Conservation (phyloP, 2,113 vertebrate species). For the Pangasianodon gigas region DNA sequence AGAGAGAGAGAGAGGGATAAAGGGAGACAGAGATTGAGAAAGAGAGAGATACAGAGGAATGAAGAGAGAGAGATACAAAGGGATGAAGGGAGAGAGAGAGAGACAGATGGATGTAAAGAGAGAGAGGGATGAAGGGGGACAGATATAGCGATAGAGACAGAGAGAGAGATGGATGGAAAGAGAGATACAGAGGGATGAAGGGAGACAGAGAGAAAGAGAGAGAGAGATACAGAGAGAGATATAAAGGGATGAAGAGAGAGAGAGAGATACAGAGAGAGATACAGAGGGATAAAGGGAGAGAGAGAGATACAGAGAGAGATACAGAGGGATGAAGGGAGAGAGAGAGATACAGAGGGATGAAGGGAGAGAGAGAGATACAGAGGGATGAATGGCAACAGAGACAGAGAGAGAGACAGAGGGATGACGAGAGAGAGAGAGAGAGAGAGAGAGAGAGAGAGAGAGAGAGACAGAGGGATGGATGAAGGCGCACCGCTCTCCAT, state of each 20-base stretch:
- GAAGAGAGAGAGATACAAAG: neutral
- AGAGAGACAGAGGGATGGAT: neutral
- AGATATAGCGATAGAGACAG: neutral
- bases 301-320: neutral
- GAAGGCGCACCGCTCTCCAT: conserved; percentile 81
- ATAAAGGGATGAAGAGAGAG: neutral
- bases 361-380: neutral
- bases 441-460: neutral
- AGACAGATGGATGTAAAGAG: neutral
- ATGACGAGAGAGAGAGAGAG: neutral
- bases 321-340: neutral
- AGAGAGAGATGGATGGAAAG: neutral
- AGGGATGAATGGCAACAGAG: neutral
- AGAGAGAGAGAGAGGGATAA: neutral
- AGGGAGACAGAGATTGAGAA: neutral
- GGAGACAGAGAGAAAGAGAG: neutral
- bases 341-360: neutral
- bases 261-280: neutral
- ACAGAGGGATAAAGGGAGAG: neutral
- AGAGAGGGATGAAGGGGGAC: neutral
- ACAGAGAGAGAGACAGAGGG: neutral
- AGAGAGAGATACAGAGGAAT: neutral
- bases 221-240: neutral
- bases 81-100: neutral
- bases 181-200: neutral